Evolutionary conservation across 2,113 vertebrate genomes (phyloP).

Genomic region (Passer domesticus): DNA sequence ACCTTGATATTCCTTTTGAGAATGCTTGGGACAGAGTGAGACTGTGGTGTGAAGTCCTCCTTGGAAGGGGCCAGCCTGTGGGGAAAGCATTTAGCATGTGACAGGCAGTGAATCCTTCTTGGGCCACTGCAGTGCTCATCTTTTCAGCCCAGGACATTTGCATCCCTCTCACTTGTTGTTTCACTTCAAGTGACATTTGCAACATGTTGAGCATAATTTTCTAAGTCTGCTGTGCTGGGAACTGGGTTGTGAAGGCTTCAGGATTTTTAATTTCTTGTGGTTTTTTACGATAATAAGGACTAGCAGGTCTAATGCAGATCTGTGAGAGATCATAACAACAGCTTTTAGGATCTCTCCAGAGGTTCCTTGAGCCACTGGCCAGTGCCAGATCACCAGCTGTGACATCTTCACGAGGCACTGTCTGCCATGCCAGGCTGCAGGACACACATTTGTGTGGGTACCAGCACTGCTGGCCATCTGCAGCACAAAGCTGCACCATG

Average conservation of each 20-base stretch:
- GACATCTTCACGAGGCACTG: background rate
- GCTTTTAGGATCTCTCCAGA: background rate
- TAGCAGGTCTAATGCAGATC: background rate
- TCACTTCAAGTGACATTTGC: background rate
- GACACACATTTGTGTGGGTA: background rate
- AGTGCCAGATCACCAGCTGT: background rate
- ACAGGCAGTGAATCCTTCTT: accelerated
- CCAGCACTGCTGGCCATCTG: background rate
- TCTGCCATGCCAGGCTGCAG: background rate
- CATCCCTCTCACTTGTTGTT: background rate
- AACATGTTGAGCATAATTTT: background rate
- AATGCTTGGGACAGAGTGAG: background rate
- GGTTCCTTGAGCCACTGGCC: background rate
- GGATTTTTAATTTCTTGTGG: background rate
- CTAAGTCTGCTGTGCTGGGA: background rate
- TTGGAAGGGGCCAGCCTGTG: background rate
- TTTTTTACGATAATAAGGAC: background rate
- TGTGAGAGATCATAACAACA: background rate
- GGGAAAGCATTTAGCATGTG: background rate
- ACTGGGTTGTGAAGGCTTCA: background rate
- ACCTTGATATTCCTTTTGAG: background rate
- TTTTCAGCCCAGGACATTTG: background rate
- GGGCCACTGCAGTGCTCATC: accelerated
- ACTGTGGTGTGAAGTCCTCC: background rate
- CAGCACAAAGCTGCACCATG: background rate